Percentiles rank a stretch among this genome's conserved stretches.
phyloP scores from a whole-genome alignment of 2,797 vertebrate genomes.

The Urocyon cinereoargenteus region DNA sequence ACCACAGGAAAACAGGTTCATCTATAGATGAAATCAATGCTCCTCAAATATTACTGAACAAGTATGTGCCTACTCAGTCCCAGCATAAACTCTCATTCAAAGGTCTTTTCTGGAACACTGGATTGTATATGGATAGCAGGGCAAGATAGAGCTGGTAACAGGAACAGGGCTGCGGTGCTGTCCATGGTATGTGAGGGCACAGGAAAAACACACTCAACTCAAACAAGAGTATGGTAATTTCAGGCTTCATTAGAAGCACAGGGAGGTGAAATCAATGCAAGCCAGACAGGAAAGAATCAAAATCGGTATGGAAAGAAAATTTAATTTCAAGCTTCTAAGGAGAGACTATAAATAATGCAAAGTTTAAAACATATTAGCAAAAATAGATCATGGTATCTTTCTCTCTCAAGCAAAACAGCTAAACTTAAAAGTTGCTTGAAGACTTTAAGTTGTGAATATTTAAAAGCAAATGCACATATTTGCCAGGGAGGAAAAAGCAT shows the following conservation, averaged over 20 bases:
- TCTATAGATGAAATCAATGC: background rate
- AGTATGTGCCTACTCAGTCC: background rate
- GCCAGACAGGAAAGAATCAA: conserved; percentile 71
- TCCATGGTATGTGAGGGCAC: background rate
- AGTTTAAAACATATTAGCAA: conserved; percentile 71
- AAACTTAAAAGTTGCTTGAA: conserved; percentile 64
- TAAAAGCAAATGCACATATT: conserved; percentile 55
- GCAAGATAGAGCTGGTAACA: background rate
- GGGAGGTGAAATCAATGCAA: conserved; percentile 75
- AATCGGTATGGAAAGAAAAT: conserved; percentile 71
- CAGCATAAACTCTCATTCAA: background rate
- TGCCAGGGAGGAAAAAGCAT: conserved; percentile 12
- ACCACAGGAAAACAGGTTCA: background rate
- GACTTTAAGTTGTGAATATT: conserved; percentile 63
- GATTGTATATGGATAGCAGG: conserved; percentile 6
- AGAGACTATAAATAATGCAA: conserved; percentile 78
- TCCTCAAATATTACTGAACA: background rate
- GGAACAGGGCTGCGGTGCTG: background rate
- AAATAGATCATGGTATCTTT: conserved; percentile 58
- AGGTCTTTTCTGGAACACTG: background rate
- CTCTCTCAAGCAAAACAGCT: conserved; percentile 66
- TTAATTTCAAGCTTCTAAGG: conserved; percentile 81
- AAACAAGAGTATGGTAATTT: conserved; percentile 72
- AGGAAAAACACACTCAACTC: conserved; percentile 23
- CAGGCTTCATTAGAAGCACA: conserved; percentile 80